These are phyloP conservation scores for Empis stercorea DNA, from an alignment of 2,888 invertebrate genomes.

Conservation along the genomic window DNA sequence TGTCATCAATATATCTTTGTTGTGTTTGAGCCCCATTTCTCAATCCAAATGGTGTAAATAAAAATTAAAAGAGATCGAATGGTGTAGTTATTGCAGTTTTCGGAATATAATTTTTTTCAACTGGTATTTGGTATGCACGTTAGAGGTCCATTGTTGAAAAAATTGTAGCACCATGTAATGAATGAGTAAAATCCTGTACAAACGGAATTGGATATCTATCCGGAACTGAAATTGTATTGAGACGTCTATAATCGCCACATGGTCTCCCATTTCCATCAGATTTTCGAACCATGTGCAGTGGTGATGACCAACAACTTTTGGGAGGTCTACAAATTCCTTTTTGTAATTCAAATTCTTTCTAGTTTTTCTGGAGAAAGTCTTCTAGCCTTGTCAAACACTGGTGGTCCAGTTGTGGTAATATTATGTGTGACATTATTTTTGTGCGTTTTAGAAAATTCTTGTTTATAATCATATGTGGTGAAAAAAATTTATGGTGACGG, in stretches of 20 bases:
- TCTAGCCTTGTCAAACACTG: not conserved
- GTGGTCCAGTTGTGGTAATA: not conserved
- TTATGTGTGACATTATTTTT: not conserved
- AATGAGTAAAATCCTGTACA: conserved; percentile 6
- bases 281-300: not conserved
- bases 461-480: no score
- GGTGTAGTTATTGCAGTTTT: conserved; percentile 23
- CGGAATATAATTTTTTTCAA: conserved; percentile 9
- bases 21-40: conserved; percentile 26
- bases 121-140: conserved; percentile 6
- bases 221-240: conserved; percentile 4
- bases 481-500: no score
- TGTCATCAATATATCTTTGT: conserved; percentile 23
- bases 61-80: conserved; percentile 26
- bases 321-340: not conserved
- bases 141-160: conserved; percentile 16
- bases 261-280: not conserved
- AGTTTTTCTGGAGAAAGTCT: not conserved
- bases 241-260: conserved; percentile 8
- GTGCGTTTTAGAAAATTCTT: no score
- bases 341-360: not conserved
- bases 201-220: conserved; percentile 7
- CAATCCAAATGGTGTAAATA: conserved; percentile 26
- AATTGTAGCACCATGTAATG: conserved; percentile 5
- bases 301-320: not conserved